Conservation (phyloP, 2,113 vertebrate genomes). For the Dasyprocta punctata region DNA sequence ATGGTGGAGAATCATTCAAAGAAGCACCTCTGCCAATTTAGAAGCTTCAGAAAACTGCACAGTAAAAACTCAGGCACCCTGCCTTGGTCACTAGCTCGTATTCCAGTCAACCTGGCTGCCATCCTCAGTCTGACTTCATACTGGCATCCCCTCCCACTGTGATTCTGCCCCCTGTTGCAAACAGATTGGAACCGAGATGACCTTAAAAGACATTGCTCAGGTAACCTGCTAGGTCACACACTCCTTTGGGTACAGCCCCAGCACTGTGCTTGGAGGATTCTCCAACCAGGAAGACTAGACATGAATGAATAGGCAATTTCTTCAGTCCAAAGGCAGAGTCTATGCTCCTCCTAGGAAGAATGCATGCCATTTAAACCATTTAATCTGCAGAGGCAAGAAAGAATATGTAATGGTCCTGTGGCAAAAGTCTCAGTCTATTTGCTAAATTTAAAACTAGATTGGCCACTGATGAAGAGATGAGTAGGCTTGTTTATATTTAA, state of each 20-base stretch:
- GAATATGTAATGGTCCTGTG: background rate
- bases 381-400: background rate
- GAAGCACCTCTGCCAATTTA: background rate
- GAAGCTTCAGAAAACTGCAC: background rate
- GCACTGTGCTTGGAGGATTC: slow-evolving; percentile 17
- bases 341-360: background rate
- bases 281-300: background rate
- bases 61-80: background rate
- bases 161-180: background rate
- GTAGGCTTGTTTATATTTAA: background rate
- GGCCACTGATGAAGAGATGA: background rate
- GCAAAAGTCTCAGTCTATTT: background rate
- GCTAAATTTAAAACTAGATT: slow-evolving; percentile 11
- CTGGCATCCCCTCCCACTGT: background rate
- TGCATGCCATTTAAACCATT: background rate
- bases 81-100: background rate
- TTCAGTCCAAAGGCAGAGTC: background rate
- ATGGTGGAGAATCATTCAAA: background rate
- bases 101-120: background rate
- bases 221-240: background rate
- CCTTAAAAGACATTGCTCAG: background rate
- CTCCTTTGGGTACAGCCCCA: background rate
- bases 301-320: background rate
- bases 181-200: background rate
- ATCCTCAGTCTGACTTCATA: background rate